A percentile compares a stretch with the other conserved stretches of the same genome.
Conservation (phyloP, 2,113 vertebrate species). For the Bufo gargarizans region DNA sequence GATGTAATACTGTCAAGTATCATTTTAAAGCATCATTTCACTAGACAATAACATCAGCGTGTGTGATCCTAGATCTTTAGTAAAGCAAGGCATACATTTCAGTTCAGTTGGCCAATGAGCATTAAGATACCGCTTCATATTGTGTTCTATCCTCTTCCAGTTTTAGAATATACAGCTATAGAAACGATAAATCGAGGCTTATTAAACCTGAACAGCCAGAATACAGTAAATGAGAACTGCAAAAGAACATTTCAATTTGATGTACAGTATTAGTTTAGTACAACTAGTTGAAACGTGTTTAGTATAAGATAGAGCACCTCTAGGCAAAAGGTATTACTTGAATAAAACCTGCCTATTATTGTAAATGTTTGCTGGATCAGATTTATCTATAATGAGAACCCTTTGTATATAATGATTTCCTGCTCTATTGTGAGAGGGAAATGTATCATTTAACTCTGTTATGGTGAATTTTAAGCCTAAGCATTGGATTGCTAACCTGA, state of each 20-base stretch:
- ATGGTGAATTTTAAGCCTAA: not conserved
- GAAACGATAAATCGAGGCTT: not conserved
- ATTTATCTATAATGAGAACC: not conserved
- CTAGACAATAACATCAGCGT: not conserved
- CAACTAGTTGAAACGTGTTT: not conserved
- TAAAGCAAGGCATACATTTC: not conserved
- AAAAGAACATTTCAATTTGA: not conserved
- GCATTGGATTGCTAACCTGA: not conserved
- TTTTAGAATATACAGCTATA: not conserved
- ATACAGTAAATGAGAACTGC: not conserved
- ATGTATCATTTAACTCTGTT: not conserved
- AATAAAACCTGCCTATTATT: not conserved
- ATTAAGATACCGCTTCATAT: not conserved
- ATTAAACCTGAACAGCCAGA: not conserved
- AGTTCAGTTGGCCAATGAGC: not conserved
- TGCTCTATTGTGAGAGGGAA: not conserved
- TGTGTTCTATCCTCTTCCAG: not conserved
- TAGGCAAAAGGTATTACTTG: not conserved
- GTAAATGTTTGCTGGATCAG: not conserved
- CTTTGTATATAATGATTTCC: conserved; percentile 13
- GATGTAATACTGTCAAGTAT: not conserved
- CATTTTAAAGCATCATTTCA: not conserved
- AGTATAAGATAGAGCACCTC: not conserved
- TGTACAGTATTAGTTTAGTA: not conserved
- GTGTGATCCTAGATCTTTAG: not conserved